Evolutionary conservation across 1,140 invertebrate genomes (phyloP).

Genomic region (Eulimnadia texana): DNA sequence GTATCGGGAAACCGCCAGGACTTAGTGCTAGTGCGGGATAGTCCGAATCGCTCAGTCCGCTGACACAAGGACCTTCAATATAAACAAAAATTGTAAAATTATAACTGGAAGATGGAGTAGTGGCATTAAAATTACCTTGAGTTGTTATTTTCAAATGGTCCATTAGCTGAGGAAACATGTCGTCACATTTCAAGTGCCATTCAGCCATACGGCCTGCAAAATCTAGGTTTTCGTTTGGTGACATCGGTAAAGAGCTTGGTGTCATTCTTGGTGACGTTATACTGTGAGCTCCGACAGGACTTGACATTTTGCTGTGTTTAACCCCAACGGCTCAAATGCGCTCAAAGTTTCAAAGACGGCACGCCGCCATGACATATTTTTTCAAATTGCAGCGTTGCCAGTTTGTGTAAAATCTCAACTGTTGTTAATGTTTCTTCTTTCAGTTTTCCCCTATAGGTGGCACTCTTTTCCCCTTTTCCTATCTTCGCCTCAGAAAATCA

Average conservation of each 20-base stretch:
- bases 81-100: conserved; percentile 33
- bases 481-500: too few relatives aligned
- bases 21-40: conserved; percentile 32
- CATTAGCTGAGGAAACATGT: neutral
- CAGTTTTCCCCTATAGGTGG: too few relatives aligned
- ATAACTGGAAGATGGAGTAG: conserved; percentile 15
- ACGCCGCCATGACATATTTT: neutral
- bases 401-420: neutral
- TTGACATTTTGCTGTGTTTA: neutral
- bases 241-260: neutral
- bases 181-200: conserved; percentile 6
- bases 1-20: conserved; percentile 25
- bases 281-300: neutral
- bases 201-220: conserved; percentile 2
- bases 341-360: neutral
- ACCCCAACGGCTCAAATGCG: neutral
- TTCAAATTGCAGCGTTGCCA: neutral
- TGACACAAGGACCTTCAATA: conserved; percentile 38
- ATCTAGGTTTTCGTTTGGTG: neutral
- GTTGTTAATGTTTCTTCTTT: too few relatives aligned
- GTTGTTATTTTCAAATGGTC: conserved; percentile 16
- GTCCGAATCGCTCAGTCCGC: conserved; percentile 34
- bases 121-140: conserved; percentile 14
- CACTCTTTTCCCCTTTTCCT: too few relatives aligned
- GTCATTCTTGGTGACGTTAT: neutral